Evolutionary conservation across 2,888 invertebrate species (phyloP).

Genomic region (Epinotia demarniana): DNA sequence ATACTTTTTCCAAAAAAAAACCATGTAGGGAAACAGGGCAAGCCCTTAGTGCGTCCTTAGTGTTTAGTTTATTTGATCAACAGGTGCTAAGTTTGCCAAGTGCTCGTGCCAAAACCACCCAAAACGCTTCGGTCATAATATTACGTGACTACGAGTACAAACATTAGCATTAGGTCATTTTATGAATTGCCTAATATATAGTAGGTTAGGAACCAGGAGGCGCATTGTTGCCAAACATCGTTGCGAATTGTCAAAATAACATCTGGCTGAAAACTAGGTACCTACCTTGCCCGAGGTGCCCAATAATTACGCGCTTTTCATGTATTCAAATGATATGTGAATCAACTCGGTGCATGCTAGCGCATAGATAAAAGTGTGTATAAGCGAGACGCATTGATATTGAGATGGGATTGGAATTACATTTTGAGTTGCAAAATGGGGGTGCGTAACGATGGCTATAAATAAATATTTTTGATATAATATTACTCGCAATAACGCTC

Average conservation of each 20-base stretch:
- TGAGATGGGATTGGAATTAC: not conserved
- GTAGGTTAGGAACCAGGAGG: not conserved
- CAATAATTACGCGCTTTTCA: too few species aligned
- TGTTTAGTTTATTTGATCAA: conserved; percentile 29
- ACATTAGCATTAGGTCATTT: not conserved
- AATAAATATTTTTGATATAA: too few species aligned
- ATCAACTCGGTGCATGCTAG: not conserved
- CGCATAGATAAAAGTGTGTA: not conserved
- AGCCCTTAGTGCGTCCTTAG: too few species aligned
- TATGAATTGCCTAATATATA: too few species aligned
- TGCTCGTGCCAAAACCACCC: conserved; percentile 6
- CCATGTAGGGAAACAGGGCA: too few species aligned
- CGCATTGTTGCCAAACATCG: not conserved
- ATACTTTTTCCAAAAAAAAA: too few species aligned
- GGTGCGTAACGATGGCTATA: too few species aligned
- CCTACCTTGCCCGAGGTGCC: not conserved
- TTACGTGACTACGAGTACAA: conserved; percentile 7
- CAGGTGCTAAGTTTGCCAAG: conserved; percentile 23
- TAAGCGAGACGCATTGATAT: not conserved
- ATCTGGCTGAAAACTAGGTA: conserved; percentile 43
- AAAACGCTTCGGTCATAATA: conserved; percentile 6
- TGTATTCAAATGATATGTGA: not conserved
- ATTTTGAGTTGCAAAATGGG: not conserved
- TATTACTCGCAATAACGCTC: too few species aligned
- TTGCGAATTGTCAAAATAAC: conserved; percentile 65